A percentile compares a stretch with the other conserved stretches of the same genome.
These are phyloP conservation scores for Conus ventricosus DNA, from an alignment of 1,140 invertebrate species.

Conservation along the genomic window DNA sequence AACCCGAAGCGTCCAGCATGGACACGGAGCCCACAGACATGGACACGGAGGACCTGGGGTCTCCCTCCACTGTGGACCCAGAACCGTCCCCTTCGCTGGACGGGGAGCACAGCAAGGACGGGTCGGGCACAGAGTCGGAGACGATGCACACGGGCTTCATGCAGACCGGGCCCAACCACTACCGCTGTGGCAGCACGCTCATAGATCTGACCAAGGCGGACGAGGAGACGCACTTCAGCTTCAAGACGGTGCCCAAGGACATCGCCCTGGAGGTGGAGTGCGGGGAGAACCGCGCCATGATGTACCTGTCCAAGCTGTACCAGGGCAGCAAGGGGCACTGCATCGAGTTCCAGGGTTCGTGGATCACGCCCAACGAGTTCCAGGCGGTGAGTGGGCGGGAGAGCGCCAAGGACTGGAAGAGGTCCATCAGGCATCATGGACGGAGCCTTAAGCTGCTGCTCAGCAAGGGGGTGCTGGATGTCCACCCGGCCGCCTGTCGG, in stretches of 20 bases:
- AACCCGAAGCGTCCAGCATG: neutral
- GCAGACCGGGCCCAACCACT: slow-evolving; percentile 47
- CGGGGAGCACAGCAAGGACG: slow-evolving; percentile 33
- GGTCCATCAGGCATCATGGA: slow-evolving; percentile 76
- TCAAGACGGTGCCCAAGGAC: slow-evolving; percentile 64
- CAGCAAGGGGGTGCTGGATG: slow-evolving; percentile 75
- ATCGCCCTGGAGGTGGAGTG: slow-evolving; percentile 75
- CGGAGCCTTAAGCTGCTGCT: slow-evolving; percentile 76
- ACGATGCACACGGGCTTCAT: slow-evolving; percentile 50
- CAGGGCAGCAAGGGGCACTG: slow-evolving; percentile 75
- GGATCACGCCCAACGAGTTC: slow-evolving; percentile 78
- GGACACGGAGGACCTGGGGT: slow-evolving; percentile 23
- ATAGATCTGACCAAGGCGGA: slow-evolving; percentile 45
- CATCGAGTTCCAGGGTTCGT: slow-evolving; percentile 71
- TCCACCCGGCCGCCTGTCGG: slow-evolving; percentile 75
- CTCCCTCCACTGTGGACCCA: neutral
- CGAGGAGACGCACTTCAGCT: slow-evolving; percentile 66
- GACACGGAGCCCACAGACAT: slow-evolving; percentile 3
- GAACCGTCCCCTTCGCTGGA: slow-evolving; percentile 1
- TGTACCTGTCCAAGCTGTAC: slow-evolving; percentile 74
- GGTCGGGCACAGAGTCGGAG: slow-evolving; percentile 33
- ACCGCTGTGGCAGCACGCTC: slow-evolving; percentile 50
- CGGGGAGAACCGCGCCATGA: slow-evolving; percentile 71
- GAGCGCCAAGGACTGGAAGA: slow-evolving; percentile 78
- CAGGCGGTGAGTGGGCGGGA: slow-evolving; percentile 76